Evolutionary conservation across 2,888 invertebrate species (phyloP), one percentile per base, ranked within the genome.

Genomic region (Polyommatus icarus): DNA sequence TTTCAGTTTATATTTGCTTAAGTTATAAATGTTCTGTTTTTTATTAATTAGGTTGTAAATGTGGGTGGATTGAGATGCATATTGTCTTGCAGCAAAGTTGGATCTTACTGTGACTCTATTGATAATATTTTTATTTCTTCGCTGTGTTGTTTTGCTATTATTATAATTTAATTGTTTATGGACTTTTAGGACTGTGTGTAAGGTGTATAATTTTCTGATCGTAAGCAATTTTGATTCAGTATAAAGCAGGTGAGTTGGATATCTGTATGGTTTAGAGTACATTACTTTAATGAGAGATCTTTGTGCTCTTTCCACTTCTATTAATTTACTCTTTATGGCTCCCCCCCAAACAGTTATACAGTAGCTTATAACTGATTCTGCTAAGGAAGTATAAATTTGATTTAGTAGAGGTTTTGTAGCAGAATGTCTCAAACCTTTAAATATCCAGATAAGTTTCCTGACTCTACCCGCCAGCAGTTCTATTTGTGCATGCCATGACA

Each of bases 341-440:
- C 54, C 57, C 57, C 57, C 57, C 15, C 57, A 57, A 18, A 57
- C 57, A 4, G n/a, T 18, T 57, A 57, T 57, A 57, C 57, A 57
- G 18, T 57, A 57, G 57, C 57, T 57, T 57, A 57, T 57, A 57
- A 57, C n/a, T 57, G 57, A 57, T 57, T 57, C 57, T 57, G 57
- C 57, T 57, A 57, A n/a, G 57, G 57, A 57, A 5, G n/a, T 57
- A 57, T 57, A 57, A 57, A 57, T 57, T 57, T 57, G 57, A 4
- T 57, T 54, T 54, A 54, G 18, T 15, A 54, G 15, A 54, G 54
- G 54, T 54, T 57, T 57, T 57, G 57, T 57, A 57, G 57, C 57
- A n/a, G n/a, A 57, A 57, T 57, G 15, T 18, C n/a, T 57, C 57
- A 57, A 57, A 18, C n/a, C 4, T 57, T n/a, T 57, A 57, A 57